phyloP scores from a whole-genome alignment of 2,797 vertebrate genomes.

The Gymnodraco acuticeps region DNA sequence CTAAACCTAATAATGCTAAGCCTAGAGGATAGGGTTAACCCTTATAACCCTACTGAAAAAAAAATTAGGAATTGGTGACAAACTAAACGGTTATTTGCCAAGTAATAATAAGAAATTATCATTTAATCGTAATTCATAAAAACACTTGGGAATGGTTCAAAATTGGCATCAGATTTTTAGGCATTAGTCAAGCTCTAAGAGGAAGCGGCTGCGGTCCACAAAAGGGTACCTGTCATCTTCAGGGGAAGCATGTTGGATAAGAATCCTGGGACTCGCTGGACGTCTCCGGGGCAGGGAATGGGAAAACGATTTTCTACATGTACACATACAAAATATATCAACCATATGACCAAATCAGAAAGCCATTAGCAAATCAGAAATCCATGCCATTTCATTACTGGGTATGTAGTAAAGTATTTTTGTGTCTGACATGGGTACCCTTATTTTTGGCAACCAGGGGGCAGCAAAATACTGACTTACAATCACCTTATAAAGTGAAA shows the following conservation, averaged over 20 bases:
- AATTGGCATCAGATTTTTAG: conserved; percentile 48
- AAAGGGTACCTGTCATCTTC: conserved; percentile 97
- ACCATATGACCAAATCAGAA: conserved; percentile 44
- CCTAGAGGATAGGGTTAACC: conserved; percentile 10
- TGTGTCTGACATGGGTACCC: neutral
- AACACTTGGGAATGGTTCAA: conserved; percentile 29
- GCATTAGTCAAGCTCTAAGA: conserved; percentile 73
- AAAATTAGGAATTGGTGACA: neutral
- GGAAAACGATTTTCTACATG: conserved; percentile 83
- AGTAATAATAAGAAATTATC: neutral
- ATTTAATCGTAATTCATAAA: neutral
- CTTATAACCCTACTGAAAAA: conserved; percentile 5
- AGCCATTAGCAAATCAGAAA: conserved; percentile 38
- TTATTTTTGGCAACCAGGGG: neutral
- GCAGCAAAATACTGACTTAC: neutral
- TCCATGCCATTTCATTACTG: conserved; percentile 2
- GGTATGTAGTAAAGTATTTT: conserved; percentile 5
- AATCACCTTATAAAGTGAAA: neutral
- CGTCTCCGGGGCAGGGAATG: conserved; percentile 96
- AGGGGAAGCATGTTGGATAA: conserved; percentile 97
- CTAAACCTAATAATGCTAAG: conserved; percentile 54
- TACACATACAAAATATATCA: conserved; percentile 73
- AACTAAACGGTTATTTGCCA: neutral
- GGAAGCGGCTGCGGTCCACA: conserved; percentile 65
- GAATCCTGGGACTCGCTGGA: conserved; percentile 97